A percentile compares a stretch with the other conserved stretches of the same genome.
phyloP scores from a whole-genome alignment of 2,888 invertebrate genomes.

The Drosophila emarginata region DNA sequence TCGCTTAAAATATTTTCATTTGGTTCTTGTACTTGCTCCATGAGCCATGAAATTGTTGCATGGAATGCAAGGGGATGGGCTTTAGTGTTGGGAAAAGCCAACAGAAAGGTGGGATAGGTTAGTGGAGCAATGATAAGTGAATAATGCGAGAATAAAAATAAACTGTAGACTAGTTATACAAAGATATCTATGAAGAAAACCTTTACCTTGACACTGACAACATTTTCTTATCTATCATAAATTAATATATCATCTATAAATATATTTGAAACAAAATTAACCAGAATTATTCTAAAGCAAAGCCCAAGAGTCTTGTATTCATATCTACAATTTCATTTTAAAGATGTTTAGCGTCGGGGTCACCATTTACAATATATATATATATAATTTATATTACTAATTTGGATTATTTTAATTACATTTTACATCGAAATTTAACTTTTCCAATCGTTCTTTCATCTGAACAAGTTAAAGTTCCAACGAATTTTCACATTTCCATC shows the following conservation, averaged over 20 bases:
- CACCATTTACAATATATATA: not conserved
- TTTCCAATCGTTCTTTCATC: not conserved
- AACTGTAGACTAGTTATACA: not conserved
- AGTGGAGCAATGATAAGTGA: slow-evolving; percentile 31
- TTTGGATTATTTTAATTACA: too few relatives aligned
- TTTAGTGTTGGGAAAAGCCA: slow-evolving; percentile 33
- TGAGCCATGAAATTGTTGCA: slow-evolving; percentile 40
- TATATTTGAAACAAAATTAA: too few relatives aligned
- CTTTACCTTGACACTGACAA: not conserved
- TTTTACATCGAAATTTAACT: too few relatives aligned
- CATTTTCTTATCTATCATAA: too few relatives aligned
- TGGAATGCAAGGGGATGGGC: not conserved
- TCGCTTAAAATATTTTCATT: slow-evolving; percentile 43
- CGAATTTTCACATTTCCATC: not conserved
- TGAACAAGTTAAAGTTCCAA: not conserved
- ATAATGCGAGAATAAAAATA: not conserved
- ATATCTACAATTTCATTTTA: too few relatives aligned
- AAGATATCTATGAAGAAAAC: not conserved
- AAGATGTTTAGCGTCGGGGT: too few relatives aligned
- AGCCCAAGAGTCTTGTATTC: too few relatives aligned
- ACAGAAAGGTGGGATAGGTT: slow-evolving; percentile 51
- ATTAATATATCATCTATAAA: too few relatives aligned
- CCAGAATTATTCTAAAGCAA: too few relatives aligned
- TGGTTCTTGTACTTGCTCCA: slow-evolving; percentile 19
- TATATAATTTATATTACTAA: too few relatives aligned